These are phyloP conservation scores for Ormyrus nitidulus DNA, from an alignment of 2,888 invertebrate genomes.

Conservation along the genomic window DNA sequence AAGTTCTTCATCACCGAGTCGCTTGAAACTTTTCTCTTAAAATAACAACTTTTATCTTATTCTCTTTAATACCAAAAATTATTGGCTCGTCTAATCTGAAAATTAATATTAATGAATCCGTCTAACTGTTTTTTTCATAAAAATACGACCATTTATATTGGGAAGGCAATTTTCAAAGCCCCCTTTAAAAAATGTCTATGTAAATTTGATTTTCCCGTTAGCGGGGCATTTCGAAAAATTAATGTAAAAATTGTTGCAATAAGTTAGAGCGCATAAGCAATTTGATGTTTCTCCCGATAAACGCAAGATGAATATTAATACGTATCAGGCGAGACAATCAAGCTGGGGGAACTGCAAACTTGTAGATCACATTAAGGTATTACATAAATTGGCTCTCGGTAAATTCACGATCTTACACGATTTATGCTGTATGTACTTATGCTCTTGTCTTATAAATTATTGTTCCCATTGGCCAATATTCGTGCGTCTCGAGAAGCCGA, in stretches of 20 bases:
- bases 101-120: conserved; percentile 26
- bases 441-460: conserved; percentile 20
- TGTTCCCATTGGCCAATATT: conserved; percentile 13
- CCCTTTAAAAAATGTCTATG: too few relatives aligned
- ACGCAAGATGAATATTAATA: not conserved
- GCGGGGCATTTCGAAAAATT: too few relatives aligned
- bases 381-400: too few relatives aligned
- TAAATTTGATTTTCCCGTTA: too few relatives aligned
- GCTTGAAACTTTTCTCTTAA: conserved; percentile 2
- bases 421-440: conserved; percentile 31
- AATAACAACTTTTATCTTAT: not conserved
- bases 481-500: not conserved
- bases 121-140: not conserved
- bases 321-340: conserved; percentile 3
- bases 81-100: conserved; percentile 17
- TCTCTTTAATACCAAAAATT: conserved; percentile 5
- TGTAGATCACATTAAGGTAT: too few relatives aligned
- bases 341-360: not conserved
- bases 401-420: not conserved
- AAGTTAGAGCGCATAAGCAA: not conserved
- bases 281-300: too few relatives aligned
- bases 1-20: conserved; percentile 24
- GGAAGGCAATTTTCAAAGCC: too few relatives aligned
- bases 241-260: too few relatives aligned
- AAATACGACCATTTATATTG: too few relatives aligned